Base-by-base conservation (phyloP, 2,888 invertebrate species). In the Pyrocoelia pectoralis region DNA sequence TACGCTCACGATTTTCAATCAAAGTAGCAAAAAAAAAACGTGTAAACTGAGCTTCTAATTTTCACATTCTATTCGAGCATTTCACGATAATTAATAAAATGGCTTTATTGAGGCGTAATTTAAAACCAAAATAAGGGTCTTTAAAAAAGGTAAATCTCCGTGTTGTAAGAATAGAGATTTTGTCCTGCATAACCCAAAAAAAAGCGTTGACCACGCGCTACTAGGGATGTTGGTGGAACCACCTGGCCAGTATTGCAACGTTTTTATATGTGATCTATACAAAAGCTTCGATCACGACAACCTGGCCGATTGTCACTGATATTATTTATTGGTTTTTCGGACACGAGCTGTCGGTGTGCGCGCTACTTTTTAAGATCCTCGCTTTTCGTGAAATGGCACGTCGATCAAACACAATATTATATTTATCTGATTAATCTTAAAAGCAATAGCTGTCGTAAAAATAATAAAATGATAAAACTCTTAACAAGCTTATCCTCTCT, bases 231-330 rank as follows among this genome's bases (percentile, higher is more conserved):
- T 48, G 40, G 18, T 17, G 15, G 56, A 61, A 49, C 61, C 75
- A 75, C 73, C 75, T 75, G 75, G 73, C 70, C 63, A 65, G 61
- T 68, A 69, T 65, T 69, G 71, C 69, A 68, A 68, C 62, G 66
- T 71, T 66, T 68, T 68, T 72, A 73, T 73, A 74, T 72, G 73
- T 71, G 73, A 69, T 68, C 66, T 57, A 71, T 70, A 77, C 76
- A 76, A 74, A 74, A 71, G 71, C 68, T 72, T 29, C 55, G 53
- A 67, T 66, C 72, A 72, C 70, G 73, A 73, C 77, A 74, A 73
- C 71, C 75, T 70, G 69, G 70, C 24, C 72, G 72, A 77, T 77
- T 80, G 80, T 80, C 79, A 80, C 76, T 79, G 80, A 80, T 80
- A 80, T 80, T 80, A 80, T 80, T 79, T 80, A 80, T 80, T 78